phyloP scores from a whole-genome alignment of 2,797 vertebrate species.

The Gallirallus australis region DNA sequence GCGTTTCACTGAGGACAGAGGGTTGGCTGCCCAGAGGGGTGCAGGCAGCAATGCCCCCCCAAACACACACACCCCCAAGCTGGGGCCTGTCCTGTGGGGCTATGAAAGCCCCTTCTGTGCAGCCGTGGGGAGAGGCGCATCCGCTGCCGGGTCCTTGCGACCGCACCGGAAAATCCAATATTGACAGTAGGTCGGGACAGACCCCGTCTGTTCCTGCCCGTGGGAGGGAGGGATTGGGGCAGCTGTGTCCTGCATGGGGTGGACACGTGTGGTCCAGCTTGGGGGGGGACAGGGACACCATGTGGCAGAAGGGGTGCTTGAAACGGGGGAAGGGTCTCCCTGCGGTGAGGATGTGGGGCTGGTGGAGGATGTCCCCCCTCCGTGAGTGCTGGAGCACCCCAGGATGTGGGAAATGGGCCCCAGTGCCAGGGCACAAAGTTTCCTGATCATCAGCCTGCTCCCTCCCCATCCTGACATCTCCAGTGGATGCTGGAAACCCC shows the following conservation, averaged over 20 bases:
- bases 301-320: background rate
- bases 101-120: conserved; percentile 69
- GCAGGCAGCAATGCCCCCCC: background rate
- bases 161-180: conserved; percentile 68
- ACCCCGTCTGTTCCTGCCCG: conserved; percentile 44
- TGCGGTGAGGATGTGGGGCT: rapidly evolving
- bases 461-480: background rate
- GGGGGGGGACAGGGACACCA: rapidly evolving
- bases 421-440: background rate
- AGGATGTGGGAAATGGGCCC: background rate
- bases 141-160: conserved; percentile 10
- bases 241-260: background rate
- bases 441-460: background rate
- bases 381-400: background rate
- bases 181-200: conserved; percentile 58
- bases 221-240: background rate
- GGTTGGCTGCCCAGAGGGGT: background rate
- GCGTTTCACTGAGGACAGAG: background rate
- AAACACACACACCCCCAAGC: too few relatives aligned
- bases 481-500: background rate
- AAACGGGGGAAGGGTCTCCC: background rate
- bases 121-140: background rate
- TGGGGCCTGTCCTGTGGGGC: background rate
- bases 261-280: rapidly evolving
- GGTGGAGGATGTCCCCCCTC: background rate